These are phyloP conservation scores for Drosophila nannoptera DNA, from an alignment of 1,140 invertebrate species.

Conservation along the genomic window DNA sequence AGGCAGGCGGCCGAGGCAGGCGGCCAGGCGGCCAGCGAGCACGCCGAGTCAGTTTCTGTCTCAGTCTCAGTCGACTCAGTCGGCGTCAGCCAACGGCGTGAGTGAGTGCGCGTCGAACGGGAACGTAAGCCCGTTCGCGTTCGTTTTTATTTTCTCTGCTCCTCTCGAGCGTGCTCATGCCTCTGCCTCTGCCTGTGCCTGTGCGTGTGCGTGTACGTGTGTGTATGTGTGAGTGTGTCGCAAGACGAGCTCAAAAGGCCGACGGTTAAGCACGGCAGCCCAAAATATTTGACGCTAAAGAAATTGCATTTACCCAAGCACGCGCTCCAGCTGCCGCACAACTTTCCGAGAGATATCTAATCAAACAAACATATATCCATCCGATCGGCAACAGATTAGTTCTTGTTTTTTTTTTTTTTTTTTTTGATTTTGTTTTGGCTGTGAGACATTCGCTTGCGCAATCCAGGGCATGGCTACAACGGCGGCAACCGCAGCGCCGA, in stretches of 20 bases:
- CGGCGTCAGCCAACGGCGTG: conserved; percentile 56
- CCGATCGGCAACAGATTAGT: too few relatives aligned
- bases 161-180: conserved; percentile 14
- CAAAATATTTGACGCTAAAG: background rate
- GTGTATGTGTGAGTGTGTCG: conserved; percentile 10
- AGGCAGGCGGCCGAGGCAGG: conserved; percentile 1
- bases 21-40: conserved; percentile 31
- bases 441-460: too few relatives aligned
- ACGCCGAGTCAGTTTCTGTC: conserved; percentile 38
- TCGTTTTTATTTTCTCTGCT: conserved; percentile 29
- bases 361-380: too few relatives aligned
- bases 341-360: background rate
- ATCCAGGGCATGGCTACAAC: conserved; percentile 49
- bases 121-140: conserved; percentile 44
- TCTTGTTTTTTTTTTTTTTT: too few relatives aligned
- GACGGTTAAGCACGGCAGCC: conserved; percentile 30
- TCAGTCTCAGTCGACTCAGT: conserved; percentile 63
- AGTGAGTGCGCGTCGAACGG: conserved; percentile 61
- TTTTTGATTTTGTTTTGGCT: background rate
- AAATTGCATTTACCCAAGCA: conserved; percentile 4
- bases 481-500: conserved; percentile 33
- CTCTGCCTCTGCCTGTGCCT: conserved; percentile 6
- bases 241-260: conserved; percentile 31
- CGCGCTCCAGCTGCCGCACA: background rate
- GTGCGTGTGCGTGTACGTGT: background rate